Base-by-base conservation (phyloP, 2,888 invertebrate genomes). In the Agriopis aurantiaria region DNA sequence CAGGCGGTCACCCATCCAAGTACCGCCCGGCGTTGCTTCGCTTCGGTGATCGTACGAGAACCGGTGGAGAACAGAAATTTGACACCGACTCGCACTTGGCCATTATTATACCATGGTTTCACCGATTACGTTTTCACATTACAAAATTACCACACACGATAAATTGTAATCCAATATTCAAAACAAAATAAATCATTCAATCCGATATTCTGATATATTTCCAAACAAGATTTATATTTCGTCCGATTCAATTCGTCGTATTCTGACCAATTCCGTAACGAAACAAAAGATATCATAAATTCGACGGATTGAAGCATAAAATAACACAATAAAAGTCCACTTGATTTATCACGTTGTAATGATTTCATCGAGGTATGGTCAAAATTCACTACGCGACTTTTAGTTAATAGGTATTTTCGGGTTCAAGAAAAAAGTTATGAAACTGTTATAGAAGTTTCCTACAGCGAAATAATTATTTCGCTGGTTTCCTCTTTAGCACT, bases 311-410 rank as follows among this genome's bases (percentile, higher is more conserved):
- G 58, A 33, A 45, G 51, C 10, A 62, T 52, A 55, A 58, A 49
- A 52, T 58, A 23, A 58, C 49, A 41, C 58, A 51, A 48, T 57
- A 58, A 51, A 49, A 12, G 52, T 45, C 46, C 5, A 14, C n/a
- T 45, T 66, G 65, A 66, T 59, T 59, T 66, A 66, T 59, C 14
- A 41, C 53, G 33, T 48, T 66, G 59, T 53, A 14, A 53, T 51
- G 17, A 14, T 52, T 58, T 53, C 51, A 12, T n/a, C 59, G 65
- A 33, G n/a, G 0, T 23, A 57, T 10, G 65, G 59, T 41, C 52
- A 9, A 53, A 53, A 53, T 46, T 33, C 52, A 46, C 46, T 14
- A 57, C 5, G 56, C 10, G 10, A 8, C 12, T 8, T 14, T 43
- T 10, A 43, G 14, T 56, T 56, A 23, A n/a, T n/a, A n/a, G n/a